Evolutionary conservation across 2,888 invertebrate species (phyloP), one percentile per base, ranked within the genome.

Genomic region (Mythimna impura): DNA sequence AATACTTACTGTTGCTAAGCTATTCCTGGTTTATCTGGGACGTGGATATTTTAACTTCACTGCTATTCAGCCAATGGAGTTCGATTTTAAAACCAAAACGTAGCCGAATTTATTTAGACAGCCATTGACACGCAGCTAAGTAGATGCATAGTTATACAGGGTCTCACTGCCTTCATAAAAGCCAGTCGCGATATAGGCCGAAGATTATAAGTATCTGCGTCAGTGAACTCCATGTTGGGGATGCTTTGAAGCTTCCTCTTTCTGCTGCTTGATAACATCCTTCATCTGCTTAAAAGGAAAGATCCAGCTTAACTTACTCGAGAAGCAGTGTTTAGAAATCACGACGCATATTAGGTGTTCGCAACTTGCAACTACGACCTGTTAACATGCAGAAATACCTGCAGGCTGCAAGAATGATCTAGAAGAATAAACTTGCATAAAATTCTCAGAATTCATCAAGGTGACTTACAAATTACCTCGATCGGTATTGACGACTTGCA

Each of bases 401-500:
- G 40, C 1, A 36, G 52, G 20, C 25, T 47, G 40, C 1, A 36
- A 58, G 20, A 64, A 50, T 14, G n/a, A 65, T 65, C 50, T 58
- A 65, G 50, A 22, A 55, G 43, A 43, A 57, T 64, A 47, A 14
- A 54, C 60, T 66, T 60, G 71, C 60, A 34, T 54, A 52, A 43
- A 43, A 20, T 8, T 10, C 14, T 40, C 25, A 52, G 55, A 63
- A 47, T 70, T 61, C 34, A 63, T 14, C 10, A 17, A 63, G 34
- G 8, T 63, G 47, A 47, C 40, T 66, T 36, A 12, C 50, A 50
- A 40, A 52, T 75, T 52, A 17, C 20, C n/a, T 30, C 17, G 14
- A 74, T 12, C 17, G 43, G 43, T 34, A 54, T 12, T 54, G 5
- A 52, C 3, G 25, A 47, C 73, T 67, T 64, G 36, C 58, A 47